These are phyloP conservation scores for Sminthurinus aureus DNA, from an alignment of 2,888 invertebrate genomes.

Conservation along the genomic window DNA sequence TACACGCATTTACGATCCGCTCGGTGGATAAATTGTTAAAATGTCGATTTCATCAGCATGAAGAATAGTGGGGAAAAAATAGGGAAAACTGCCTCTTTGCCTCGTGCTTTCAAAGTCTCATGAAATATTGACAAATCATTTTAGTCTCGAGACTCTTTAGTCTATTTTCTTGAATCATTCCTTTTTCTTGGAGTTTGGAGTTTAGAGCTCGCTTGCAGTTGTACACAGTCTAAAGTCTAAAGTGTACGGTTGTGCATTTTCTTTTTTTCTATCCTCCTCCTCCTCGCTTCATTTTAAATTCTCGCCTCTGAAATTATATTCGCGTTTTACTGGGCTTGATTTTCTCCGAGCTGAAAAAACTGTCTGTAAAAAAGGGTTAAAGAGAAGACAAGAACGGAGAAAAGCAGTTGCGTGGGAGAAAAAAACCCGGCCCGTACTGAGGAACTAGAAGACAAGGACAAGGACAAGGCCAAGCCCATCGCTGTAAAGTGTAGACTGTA, in stretches of 20 bases:
- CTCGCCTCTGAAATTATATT: too few species aligned
- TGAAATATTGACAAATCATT: slow-evolving; percentile 37
- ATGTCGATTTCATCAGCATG: slow-evolving; percentile 16
- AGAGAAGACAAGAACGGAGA: background rate
- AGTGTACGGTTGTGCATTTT: background rate
- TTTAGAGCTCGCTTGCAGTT: background rate
- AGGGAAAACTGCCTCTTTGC: background rate
- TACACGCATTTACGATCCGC: background rate
- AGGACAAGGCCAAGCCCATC: background rate
- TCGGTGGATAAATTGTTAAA: slow-evolving; percentile 1
- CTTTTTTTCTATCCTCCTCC: background rate
- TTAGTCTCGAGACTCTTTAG: slow-evolving; percentile 2
- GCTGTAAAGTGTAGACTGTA: background rate
- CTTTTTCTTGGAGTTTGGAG: background rate
- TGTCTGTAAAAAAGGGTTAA: background rate
- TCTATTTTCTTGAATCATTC: background rate
- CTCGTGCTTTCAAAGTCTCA: slow-evolving; percentile 21
- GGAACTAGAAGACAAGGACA: background rate
- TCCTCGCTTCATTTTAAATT: background rate
- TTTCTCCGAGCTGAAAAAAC: background rate
- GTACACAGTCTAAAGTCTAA: background rate
- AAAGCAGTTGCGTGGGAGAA: background rate
- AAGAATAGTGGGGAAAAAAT: background rate
- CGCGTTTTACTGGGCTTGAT: background rate
- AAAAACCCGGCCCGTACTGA: background rate